Evolutionary conservation across 1,140 invertebrate species (phyloP), one percentile per base, ranked within the genome.

Genomic region (Antheraea mylitta): DNA sequence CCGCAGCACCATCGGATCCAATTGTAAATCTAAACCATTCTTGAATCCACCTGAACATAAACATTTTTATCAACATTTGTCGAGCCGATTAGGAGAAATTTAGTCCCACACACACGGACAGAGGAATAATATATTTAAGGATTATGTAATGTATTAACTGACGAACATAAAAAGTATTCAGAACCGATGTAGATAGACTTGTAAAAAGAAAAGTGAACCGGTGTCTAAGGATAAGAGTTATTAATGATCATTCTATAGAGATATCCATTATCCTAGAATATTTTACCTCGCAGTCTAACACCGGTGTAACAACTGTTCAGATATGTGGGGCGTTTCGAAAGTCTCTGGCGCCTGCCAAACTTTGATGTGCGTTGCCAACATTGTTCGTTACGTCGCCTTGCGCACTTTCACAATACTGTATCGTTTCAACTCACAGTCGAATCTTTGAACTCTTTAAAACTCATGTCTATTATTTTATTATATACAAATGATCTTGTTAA

Each of bases 311-410:
- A 36, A 30, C 60, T 30, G 60, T 6, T 61, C 19, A 30, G 19
- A 68, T 77, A 77, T 79, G 81, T 80, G 75, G 77, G 70, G 36
- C 77, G 77, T 86, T 87, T 79, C 82, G 82, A 87, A 83, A 87
- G 82, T 79, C 68, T 66, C 66, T 60, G 74, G 76, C 78, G 79
- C 75, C 77, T 86, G 86, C 86, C 84, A 86, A 86, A 82, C 72
- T 82, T 79, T 79, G 77, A 79, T 78, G 75, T 72, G 73, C 71
- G 67, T 76, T 80, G 76, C 78, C 76, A 80, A 81, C 77, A 73
- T 70, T 77, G 69, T 72, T 67, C 68, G 73, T 67, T 64, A 22
- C 63, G 48, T 62, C 60, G 58, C 68, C 60, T 58, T 69, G 48
- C 67, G 68, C 61, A 75, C 78, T 80, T 80, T 80, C 78, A 80